Conservation (phyloP, 92 coral and sea anemone species). For the Nematostella vectensis region DNA sequence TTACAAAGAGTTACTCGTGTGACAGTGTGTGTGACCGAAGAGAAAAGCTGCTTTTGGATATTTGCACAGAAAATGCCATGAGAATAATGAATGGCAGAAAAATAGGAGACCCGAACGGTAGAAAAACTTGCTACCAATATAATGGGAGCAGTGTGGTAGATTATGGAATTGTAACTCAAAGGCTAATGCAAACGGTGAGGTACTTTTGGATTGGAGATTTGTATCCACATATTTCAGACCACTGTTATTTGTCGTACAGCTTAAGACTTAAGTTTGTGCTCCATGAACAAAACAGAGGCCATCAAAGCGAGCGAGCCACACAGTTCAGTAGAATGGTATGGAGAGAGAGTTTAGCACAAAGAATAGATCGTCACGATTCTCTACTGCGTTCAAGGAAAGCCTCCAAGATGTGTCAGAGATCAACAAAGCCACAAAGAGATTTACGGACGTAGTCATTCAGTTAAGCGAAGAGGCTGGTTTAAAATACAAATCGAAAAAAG, state of each 20-base stretch:
- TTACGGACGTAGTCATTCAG: not conserved
- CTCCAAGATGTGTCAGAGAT: not conserved
- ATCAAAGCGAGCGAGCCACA: not conserved
- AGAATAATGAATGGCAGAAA: not conserved
- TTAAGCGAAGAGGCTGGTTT: not conserved
- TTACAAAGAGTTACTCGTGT: not conserved
- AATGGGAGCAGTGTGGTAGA: not conserved
- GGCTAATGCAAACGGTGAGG: not conserved
- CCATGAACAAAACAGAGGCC: not conserved
- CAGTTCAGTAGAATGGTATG: not conserved
- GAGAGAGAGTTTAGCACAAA: not conserved
- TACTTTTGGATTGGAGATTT: not conserved
- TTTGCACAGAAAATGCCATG: not conserved
- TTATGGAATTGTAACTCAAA: not conserved
- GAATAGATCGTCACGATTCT: not conserved
- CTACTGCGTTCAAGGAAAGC: not conserved
- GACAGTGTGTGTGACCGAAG: not conserved
- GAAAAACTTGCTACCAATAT: not conserved
- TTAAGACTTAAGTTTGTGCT: not conserved
- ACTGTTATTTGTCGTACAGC: not conserved
- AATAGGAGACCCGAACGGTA: not conserved
- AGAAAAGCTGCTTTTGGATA: not conserved
- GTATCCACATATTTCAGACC: slow-evolving; percentile 1
- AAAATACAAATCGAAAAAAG: not conserved
- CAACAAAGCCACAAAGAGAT: not conserved